Evolutionary conservation across 2,113 vertebrate species (phyloP).

Genomic region (Malurus cyaneus): DNA sequence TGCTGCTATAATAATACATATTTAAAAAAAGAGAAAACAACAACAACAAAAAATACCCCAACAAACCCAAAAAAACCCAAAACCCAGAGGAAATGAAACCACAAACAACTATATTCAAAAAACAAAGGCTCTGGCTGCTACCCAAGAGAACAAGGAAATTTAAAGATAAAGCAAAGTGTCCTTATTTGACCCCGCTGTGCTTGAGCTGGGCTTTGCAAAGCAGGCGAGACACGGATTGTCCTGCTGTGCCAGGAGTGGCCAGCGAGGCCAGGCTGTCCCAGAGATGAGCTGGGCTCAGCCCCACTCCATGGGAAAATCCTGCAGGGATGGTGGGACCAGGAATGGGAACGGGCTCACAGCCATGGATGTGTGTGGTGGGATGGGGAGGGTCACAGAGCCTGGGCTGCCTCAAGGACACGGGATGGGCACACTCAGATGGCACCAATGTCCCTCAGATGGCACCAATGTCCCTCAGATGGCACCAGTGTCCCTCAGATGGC

Average conservation of each 20-base stretch:
- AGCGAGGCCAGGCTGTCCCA: background rate
- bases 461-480: background rate
- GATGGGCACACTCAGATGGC: background rate
- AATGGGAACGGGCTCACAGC: no score
- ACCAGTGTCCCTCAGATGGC: background rate
- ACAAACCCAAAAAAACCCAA: background rate
- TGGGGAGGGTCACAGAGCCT: background rate
- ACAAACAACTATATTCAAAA: constrained; percentile 67
- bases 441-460: background rate
- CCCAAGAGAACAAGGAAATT: constrained; percentile 69
- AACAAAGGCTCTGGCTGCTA: constrained; percentile 59
- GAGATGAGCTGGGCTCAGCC: constrained; percentile 10
- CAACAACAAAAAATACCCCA: background rate
- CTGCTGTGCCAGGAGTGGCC: background rate
- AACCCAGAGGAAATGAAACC: constrained; percentile 66
- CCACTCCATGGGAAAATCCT: constrained; percentile 13
- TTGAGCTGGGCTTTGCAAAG: constrained; percentile 27
- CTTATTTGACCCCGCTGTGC: constrained; percentile 39
- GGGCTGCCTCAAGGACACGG: background rate
- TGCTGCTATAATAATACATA: background rate
- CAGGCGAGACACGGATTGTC: background rate
- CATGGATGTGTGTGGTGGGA: no score
- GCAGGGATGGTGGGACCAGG: background rate
- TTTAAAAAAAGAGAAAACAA: background rate
- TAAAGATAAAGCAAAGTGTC: constrained; percentile 68